Conservation (phyloP, 1,140 invertebrate species). For the Euwallacea similis region DNA sequence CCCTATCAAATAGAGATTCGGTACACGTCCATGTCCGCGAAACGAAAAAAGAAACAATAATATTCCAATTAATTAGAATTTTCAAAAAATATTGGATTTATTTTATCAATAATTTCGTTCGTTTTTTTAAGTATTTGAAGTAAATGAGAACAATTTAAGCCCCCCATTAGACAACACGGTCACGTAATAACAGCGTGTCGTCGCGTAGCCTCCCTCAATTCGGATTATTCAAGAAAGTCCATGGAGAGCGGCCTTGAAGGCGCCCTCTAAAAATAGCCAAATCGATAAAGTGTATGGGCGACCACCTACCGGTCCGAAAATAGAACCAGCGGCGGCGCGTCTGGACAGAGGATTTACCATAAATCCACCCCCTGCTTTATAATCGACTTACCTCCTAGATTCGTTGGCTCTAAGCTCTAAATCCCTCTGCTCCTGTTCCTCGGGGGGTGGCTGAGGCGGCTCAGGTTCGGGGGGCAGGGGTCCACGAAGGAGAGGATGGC, state of each 20-base stretch:
- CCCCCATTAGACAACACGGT: neutral
- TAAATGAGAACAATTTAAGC: too few relatives aligned
- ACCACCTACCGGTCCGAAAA: conserved; percentile 34
- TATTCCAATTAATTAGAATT: too few relatives aligned
- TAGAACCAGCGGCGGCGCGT: conserved; percentile 24
- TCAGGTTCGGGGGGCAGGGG: conserved; percentile 51
- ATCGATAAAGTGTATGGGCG: conserved; percentile 39
- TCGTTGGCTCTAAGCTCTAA: conserved; percentile 56
- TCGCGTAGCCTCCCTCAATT: conserved; percentile 2
- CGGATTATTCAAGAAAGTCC: conserved; percentile 26
- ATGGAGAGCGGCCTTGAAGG: conserved; percentile 27
- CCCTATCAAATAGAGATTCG: too few relatives aligned
- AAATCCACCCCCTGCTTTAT: neutral
- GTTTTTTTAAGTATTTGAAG: too few relatives aligned
- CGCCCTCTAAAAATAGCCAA: conserved; percentile 37
- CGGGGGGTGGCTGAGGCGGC: conserved; percentile 48
- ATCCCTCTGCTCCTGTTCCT: conserved; percentile 58
- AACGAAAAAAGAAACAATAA: too few relatives aligned
- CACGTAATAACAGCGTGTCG: neutral
- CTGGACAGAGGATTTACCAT: neutral
- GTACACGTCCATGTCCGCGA: too few relatives aligned
- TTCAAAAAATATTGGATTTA: too few relatives aligned
- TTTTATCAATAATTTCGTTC: too few relatives aligned
- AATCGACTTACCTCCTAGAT: conserved; percentile 47
- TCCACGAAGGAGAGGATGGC: conserved; percentile 85